phyloP scores from a whole-genome alignment of 2,888 invertebrate species.

The Nezara viridula region DNA sequence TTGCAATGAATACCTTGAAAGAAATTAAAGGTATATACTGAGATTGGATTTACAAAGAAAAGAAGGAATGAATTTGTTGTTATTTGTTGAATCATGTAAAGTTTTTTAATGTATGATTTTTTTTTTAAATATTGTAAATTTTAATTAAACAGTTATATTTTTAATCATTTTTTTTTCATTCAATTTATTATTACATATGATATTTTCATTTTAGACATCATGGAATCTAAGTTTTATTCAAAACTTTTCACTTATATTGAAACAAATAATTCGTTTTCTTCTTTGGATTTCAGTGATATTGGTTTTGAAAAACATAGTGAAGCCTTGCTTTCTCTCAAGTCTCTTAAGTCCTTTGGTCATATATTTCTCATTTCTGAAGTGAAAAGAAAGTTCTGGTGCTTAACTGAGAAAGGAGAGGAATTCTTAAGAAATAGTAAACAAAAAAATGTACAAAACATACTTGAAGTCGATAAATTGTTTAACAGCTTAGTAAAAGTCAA shows the following conservation, averaged over 20 bases:
- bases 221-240: constrained; percentile 40
- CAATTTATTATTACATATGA: background rate
- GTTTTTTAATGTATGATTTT: constrained; percentile 1
- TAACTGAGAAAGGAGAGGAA: constrained; percentile 20
- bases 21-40: background rate
- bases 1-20: background rate
- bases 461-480: background rate
- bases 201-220: constrained; percentile 6
- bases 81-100: background rate
- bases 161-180: constrained; percentile 1
- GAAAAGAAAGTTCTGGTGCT: background rate
- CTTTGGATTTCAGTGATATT: constrained; percentile 13
- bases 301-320: constrained; percentile 28
- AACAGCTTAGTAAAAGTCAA: background rate
- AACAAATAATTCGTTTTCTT: constrained; percentile 10
- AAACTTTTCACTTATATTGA: constrained; percentile 18
- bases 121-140: constrained; percentile 30
- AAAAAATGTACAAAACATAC: background rate
- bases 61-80: background rate
- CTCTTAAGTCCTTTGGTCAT: constrained; percentile 5
- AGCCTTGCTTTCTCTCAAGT: constrained; percentile 16
- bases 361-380: background rate
- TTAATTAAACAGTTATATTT: constrained; percentile 33
- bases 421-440: constrained; percentile 7
- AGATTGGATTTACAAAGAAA: background rate